These are phyloP conservation scores for Tetrao urogallus DNA, from an alignment of 2,113 vertebrate genomes.

Conservation along the genomic window DNA sequence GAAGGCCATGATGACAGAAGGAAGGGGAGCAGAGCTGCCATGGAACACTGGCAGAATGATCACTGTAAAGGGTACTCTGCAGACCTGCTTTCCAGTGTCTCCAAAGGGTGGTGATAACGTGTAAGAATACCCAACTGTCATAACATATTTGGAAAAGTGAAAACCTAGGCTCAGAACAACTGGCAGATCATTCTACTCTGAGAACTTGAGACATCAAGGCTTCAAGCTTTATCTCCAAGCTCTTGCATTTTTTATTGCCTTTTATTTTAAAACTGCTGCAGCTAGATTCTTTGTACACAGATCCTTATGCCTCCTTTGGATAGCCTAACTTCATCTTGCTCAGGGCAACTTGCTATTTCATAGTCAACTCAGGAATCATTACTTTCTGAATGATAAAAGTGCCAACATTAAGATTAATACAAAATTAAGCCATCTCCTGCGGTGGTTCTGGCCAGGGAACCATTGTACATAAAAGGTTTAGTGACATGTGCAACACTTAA, in stretches of 20 bases:
- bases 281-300: background rate
- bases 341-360: background rate
- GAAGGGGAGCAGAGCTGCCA: background rate
- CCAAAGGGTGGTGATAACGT: background rate
- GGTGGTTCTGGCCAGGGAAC: accelerated
- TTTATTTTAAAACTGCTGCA: background rate
- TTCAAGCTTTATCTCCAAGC: background rate
- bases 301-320: background rate
- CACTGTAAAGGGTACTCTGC: background rate
- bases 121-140: background rate
- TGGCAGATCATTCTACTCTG: background rate
- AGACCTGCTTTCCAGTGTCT: background rate
- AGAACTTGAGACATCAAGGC: background rate
- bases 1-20: background rate
- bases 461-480: too few relatives aligned
- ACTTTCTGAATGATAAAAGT: background rate
- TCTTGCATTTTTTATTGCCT: background rate
- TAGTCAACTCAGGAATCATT: background rate
- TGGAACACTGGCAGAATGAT: accelerated
- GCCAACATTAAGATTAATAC: background rate
- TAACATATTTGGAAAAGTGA: background rate
- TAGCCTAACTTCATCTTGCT: background rate
- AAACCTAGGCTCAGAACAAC: background rate
- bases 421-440: background rate
- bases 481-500: accelerated